Evolutionary conservation across 2,113 vertebrate genomes (phyloP).

Genomic region (Calyptomena viridis): DNA sequence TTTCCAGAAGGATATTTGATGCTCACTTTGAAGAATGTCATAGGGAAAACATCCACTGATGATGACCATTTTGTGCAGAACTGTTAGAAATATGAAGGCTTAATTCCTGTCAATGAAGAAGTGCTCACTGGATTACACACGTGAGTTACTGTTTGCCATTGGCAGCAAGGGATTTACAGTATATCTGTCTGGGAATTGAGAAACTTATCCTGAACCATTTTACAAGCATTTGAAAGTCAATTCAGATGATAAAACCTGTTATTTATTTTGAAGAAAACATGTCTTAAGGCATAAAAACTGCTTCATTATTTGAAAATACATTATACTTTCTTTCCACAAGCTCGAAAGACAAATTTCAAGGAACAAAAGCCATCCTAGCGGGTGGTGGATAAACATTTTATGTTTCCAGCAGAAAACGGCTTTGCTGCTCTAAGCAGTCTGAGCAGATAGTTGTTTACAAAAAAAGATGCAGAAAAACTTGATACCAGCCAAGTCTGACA

Average conservation of each 20-base stretch:
- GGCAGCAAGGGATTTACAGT: neutral
- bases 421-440: constrained; percentile 25
- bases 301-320: constrained; percentile 56
- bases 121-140: neutral
- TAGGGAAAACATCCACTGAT: neutral
- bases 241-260: constrained; percentile 52
- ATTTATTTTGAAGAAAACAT: constrained; percentile 55
- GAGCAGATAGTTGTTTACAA: constrained; percentile 48
- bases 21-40: neutral
- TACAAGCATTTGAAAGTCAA: constrained; percentile 50
- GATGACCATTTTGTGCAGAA: neutral
- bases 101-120: neutral
- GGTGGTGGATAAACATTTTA: constrained; percentile 61
- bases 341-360: constrained; percentile 47
- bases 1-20: neutral
- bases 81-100: neutral
- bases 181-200: neutral
- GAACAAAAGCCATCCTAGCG: constrained; percentile 59
- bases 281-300: constrained; percentile 45
- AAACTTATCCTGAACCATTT: constrained; percentile 15
- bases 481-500: constrained; percentile 6
- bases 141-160: neutral
- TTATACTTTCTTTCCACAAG: constrained; percentile 17
- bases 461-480: constrained; percentile 11
- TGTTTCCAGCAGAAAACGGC: neutral